Evolutionary conservation across 2,113 vertebrate species (phyloP).

Genomic region (Anarrhichthys ocellatus): DNA sequence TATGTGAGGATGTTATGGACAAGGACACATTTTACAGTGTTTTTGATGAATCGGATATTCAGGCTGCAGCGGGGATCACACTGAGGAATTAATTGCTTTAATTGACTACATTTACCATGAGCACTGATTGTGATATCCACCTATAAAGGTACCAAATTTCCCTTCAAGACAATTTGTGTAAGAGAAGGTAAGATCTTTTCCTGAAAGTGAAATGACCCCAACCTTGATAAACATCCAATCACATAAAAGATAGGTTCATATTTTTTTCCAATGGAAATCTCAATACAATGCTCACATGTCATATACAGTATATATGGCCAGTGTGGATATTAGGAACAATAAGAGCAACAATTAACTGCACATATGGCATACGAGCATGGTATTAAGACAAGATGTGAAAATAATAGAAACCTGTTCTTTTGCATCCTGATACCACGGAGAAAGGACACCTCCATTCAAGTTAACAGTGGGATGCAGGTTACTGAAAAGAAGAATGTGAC

Average conservation of each 20-base stretch:
- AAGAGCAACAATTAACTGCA: neutral
- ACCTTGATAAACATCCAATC: slow-evolving; percentile 11
- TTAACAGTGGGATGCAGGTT: slow-evolving; percentile 44
- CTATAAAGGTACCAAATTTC: no score
- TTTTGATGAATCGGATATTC: no score
- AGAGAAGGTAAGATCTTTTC: neutral
- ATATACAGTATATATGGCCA: neutral
- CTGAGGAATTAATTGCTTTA: neutral
- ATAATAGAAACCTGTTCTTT: slow-evolving; percentile 12
- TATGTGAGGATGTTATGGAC: neutral
- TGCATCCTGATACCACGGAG: slow-evolving; percentile 2
- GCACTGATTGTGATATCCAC: neutral
- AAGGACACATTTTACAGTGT: neutral
- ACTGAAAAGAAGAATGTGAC: slow-evolving; percentile 10
- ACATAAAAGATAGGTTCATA: slow-evolving; percentile 2
- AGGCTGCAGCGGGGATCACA: neutral
- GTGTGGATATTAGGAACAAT: neutral
- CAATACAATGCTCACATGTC: neutral
- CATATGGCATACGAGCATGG: slow-evolving; percentile 3
- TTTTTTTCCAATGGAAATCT: slow-evolving; percentile 21
- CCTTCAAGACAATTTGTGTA: neutral
- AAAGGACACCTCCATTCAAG: slow-evolving; percentile 6
- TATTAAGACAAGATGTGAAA: slow-evolving; percentile 16
- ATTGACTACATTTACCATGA: neutral
- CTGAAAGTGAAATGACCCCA: slow-evolving; percentile 56